A percentile compares a stretch with the other conserved stretches of the same genome.
phyloP scores from a whole-genome alignment of 2,113 vertebrate genomes.

The Strigops habroptila region DNA sequence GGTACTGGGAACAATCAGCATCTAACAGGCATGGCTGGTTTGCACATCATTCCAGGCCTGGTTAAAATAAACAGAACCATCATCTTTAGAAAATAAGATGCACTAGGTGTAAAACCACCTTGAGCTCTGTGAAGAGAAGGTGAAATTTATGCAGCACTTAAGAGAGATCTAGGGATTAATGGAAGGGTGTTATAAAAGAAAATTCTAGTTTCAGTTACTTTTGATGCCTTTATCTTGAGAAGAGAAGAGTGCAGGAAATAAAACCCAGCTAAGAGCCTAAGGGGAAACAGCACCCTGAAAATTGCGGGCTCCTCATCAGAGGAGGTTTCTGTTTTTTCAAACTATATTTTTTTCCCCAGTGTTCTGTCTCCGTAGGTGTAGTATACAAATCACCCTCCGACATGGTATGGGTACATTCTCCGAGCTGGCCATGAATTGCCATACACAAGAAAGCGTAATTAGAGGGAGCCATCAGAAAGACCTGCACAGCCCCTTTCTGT shows the following conservation, averaged over 20 bases:
- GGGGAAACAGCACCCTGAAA: background rate
- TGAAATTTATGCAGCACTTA: constrained; percentile 38
- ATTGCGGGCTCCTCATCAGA: background rate
- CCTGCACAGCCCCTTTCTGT: constrained; percentile 2
- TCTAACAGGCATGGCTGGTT: constrained; percentile 33
- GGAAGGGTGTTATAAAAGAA: background rate
- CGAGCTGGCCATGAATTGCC: background rate
- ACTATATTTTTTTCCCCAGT: background rate
- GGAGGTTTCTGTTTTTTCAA: background rate
- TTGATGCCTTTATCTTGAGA: constrained; percentile 12
- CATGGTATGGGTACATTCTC: background rate
- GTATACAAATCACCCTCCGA: background rate
- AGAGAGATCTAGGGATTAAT: constrained; percentile 21
- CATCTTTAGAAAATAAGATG: constrained; percentile 22
- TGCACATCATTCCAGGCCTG: constrained; percentile 33
- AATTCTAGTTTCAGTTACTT: background rate
- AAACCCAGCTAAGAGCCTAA: background rate
- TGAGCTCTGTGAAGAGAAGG: background rate
- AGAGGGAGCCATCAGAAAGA: constrained; percentile 21
- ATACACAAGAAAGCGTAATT: constrained; percentile 31
- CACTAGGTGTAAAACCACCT: constrained; percentile 48
- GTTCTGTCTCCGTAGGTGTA: background rate
- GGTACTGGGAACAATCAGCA: constrained; percentile 42
- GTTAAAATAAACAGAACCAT: constrained; percentile 55
- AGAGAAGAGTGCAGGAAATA: background rate